These are phyloP conservation scores for Urosaurus nigricauda DNA, from an alignment of 2,797 vertebrate genomes.

Conservation along the genomic window DNA sequence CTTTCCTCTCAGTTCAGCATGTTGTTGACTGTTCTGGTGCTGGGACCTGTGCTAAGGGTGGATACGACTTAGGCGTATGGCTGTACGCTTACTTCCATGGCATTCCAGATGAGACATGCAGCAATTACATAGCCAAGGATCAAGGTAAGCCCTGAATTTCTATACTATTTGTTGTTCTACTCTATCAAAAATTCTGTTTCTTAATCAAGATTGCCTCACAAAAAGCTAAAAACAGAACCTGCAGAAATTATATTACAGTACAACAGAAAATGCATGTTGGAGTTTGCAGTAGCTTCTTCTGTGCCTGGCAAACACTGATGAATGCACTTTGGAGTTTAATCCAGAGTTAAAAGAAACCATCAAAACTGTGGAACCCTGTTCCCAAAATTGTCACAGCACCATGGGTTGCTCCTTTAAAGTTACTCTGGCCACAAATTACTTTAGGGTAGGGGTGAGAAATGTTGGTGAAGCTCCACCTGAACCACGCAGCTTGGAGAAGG, in stretches of 20 bases:
- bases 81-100: constrained; percentile 87
- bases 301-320: background rate
- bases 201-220: background rate
- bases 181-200: background rate
- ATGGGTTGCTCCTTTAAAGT: no score
- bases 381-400: no score
- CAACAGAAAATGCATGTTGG: background rate
- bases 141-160: constrained; percentile 81
- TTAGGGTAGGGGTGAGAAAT: no score
- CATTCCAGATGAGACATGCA: constrained; percentile 97
- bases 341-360: no score
- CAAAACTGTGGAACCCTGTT: no score
- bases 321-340: no score
- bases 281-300: background rate
- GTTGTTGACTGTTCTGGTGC: constrained; percentile 90
- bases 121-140: constrained; percentile 98
- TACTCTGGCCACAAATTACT: no score
- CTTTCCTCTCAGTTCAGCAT: constrained; percentile 93
- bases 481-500: no score
- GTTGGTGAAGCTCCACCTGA: no score
- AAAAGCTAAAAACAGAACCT: background rate
- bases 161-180: background rate
- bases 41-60: constrained; percentile 87
- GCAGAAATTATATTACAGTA: background rate
- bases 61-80: constrained; percentile 91